These are phyloP conservation scores for Loxodonta africana DNA, from an alignment of 2,113 vertebrate species.

Conservation along the genomic window DNA sequence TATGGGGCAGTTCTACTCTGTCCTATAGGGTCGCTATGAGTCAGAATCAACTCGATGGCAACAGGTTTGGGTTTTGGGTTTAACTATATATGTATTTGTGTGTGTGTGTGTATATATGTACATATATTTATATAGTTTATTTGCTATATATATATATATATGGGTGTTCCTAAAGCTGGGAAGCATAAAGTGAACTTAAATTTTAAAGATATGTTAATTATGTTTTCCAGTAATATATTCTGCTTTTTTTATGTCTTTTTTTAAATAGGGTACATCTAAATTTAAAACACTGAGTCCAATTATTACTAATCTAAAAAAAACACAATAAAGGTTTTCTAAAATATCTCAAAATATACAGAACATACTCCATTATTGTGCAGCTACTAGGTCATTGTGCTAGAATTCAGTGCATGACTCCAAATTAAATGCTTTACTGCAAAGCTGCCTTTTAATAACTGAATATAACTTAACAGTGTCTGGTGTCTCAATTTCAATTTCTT, in stretches of 20 bases:
- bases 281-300: background rate
- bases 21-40: too few species aligned
- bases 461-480: background rate
- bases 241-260: background rate
- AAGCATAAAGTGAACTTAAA: background rate
- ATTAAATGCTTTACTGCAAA: background rate
- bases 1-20: too few species aligned
- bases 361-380: background rate
- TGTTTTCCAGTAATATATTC: background rate
- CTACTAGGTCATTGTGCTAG: background rate
- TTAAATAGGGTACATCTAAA: background rate
- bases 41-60: too few species aligned
- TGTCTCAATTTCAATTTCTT: conserved; percentile 25
- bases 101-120: too few species aligned
- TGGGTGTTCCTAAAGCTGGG: background rate
- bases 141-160: too few species aligned
- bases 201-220: background rate
- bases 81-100: too few species aligned
- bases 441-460: background rate
- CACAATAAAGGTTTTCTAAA: background rate
- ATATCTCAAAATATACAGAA: background rate
- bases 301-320: background rate
- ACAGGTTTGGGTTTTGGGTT: too few species aligned
- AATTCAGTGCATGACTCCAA: background rate
- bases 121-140: too few species aligned